Evolutionary conservation across 2,113 vertebrate genomes (phyloP), one percentile per base, ranked within the genome.

Genomic region (Aptenodytes patagonicus): DNA sequence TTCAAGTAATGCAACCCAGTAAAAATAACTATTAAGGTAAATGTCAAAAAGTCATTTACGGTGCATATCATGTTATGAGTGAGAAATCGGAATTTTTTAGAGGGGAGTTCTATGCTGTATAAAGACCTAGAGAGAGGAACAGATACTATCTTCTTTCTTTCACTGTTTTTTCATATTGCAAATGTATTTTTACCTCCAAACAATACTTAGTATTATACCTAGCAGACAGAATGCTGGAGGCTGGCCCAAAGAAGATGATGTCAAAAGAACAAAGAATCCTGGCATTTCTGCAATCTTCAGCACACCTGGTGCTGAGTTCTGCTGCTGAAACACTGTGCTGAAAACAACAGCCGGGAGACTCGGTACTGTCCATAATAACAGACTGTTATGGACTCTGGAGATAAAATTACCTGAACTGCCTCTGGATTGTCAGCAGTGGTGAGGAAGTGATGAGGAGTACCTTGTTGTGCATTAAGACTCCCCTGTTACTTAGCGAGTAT

Each of bases 61-160:
- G 9, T 42, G 3, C 3, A 0, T 80, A 28, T 29, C 6, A 12
- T 70, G 17, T 46, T 5, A 13, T 25, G n/a, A 13, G 6, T 80
- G 38, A 71, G 83, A 89, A 92, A 75, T 0, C 2, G 6, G 22
- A 32, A 16, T 72, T 15, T 70, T 89, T 75, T 60, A 54, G 14
- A 47, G 68, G 10, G 15, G 19, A 32, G 3, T 55, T 68, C 47
- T 58, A 15, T 72, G 40, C 52, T 51, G 1, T 52, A 10, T 68
- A 9, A 78, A 81, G 21, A 34, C 13, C 8, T 46, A 15, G 21
- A 79, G 38, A 36, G 36, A 62, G 19, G 19, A 68, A 3, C 19
- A 66, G 26, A 1, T 64, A 11, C 0, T 65, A 4, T 42, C 9
- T 57, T 89, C 7, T 65, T 26, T 82, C 36, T 89, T 64, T 52